Evolutionary conservation across 2,113 vertebrate species (phyloP), one percentile per base, ranked within the genome.

Genomic region (Channa maculata): DNA sequence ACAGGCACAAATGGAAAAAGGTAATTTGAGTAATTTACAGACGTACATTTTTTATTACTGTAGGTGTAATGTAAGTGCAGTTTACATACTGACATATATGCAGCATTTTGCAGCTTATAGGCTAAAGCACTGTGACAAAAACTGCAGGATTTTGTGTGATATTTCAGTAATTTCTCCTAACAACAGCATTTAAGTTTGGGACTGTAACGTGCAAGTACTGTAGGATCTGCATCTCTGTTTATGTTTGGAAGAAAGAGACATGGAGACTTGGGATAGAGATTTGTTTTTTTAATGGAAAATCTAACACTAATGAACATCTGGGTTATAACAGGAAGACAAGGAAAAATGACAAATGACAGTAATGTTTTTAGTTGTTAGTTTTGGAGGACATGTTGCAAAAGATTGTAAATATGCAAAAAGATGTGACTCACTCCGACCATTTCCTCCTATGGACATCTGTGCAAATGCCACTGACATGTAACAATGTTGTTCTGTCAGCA

Each of bases 201-300:
- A 24, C 24, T 24, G 24, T 24, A 1, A 37, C 34, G 43, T n/a
- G 49, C 41, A 59, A 69, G 71, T 70, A 80, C 78, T 75, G 59
- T 65, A 60, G 60, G 41, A 59, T 36, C 41, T 49, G 50, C 6
- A 15, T 2, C 12, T 44, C 41, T 37, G 59, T 3, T 36, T 24
- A 9, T 61, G 50, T 62, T 11, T 67, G 38, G 36, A 11, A 1
- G 3, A 24, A 6, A 57, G 34, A 49, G 6, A 43, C 9, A 54
- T 4, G 12, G 10, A 51, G 33, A 43, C 15, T n/a, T 5, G 36
- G 36, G 9, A 51, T 12, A 4, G 36, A 43, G 9, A 51, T 12
- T 13, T 1, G 57, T 48, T 38, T 46, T 38, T 24, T 24, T 24
- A 24, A 24, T 24, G 24, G 12, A 13, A 51, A 8, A 8, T 44